These are phyloP conservation scores for Coronaproctus castanopsis DNA, from an alignment of 2,888 invertebrate species.

Conservation along the genomic window DNA sequence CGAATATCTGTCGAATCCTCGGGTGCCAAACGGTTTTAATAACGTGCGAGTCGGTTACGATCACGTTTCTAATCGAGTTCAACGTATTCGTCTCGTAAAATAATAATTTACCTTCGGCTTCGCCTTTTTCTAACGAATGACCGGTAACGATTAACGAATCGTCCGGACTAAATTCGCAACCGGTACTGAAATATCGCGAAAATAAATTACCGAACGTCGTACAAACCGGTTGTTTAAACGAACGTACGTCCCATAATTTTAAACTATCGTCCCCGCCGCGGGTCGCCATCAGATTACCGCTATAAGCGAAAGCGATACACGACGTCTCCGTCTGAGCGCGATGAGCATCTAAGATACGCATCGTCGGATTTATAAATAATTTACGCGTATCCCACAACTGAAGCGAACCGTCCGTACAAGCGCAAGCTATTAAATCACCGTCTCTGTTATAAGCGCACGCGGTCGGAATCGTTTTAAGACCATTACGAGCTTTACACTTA, in stretches of 20 bases:
- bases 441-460: constrained; percentile 66
- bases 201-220: constrained; percentile 46
- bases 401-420: constrained; percentile 82
- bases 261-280: constrained; percentile 80
- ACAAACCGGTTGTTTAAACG: constrained; percentile 56
- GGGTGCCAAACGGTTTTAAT: constrained; percentile 91
- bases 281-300: constrained; percentile 54
- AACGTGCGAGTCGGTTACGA: constrained; percentile 58
- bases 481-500: constrained; percentile 68
- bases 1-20: constrained; percentile 87
- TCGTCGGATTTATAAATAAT: constrained; percentile 69
- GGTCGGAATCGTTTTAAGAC: constrained; percentile 66
- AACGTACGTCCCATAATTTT: constrained; percentile 83
- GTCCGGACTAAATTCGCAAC: constrained; percentile 69
- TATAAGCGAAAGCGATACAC: constrained; percentile 69
- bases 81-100: constrained; percentile 65
- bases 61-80: constrained; percentile 34
- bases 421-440: constrained; percentile 71
- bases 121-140: constrained; percentile 49
- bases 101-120: constrained; percentile 41
- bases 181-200: constrained; percentile 40
- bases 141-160: constrained; percentile 76
- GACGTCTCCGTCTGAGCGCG: constrained; percentile 57
- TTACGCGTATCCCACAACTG: constrained; percentile 94
- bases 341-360: constrained; percentile 60